Evolutionary conservation across 2,888 invertebrate genomes (phyloP).

Genomic region (Hirtodrosophila trivittata): DNA sequence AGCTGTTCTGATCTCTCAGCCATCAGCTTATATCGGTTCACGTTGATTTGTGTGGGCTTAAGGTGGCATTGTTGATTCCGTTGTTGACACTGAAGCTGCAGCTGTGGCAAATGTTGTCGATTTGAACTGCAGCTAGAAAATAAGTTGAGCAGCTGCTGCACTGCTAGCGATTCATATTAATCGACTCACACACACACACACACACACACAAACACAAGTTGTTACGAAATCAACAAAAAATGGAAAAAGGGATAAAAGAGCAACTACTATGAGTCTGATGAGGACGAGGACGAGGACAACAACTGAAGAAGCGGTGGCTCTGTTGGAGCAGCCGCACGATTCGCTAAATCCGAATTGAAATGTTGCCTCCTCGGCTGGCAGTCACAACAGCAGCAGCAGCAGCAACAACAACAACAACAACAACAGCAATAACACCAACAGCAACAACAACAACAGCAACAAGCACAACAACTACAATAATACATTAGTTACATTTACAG

Average conservation of each 20-base stretch:
- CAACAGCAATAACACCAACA: slow-evolving; percentile 1
- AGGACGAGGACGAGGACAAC: slow-evolving; percentile 23
- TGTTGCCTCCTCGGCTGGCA: slow-evolving; percentile 64
- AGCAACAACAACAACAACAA: slow-evolving; percentile 19
- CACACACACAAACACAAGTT: slow-evolving; percentile 31
- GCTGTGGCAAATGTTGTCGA: slow-evolving; percentile 54
- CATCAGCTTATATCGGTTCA: too few species aligned
- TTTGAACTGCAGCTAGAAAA: slow-evolving; percentile 15
- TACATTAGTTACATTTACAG: slow-evolving; percentile 58
- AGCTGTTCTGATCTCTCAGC: too few species aligned
- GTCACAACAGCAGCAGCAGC: slow-evolving; percentile 13
- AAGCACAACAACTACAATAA: slow-evolving; percentile 30
- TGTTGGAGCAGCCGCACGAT: slow-evolving; percentile 42
- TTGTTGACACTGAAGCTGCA: slow-evolving; percentile 43
- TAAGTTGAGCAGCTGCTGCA: slow-evolving; percentile 35
- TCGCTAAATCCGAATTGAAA: slow-evolving; percentile 71
- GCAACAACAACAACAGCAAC: slow-evolving; percentile 1
- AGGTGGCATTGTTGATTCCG: background rate
- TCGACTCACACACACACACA: slow-evolving; percentile 39
- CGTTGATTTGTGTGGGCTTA: too few species aligned
- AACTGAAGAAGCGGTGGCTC: slow-evolving; percentile 27
- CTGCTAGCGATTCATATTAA: slow-evolving; percentile 26
- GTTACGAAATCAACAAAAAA: slow-evolving; percentile 39
- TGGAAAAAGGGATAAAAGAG: slow-evolving; percentile 27
- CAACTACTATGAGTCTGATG: slow-evolving; percentile 28